A percentile compares a stretch with the other conserved stretches of the same genome.
These are phyloP conservation scores for Pterostichus madidus DNA, from an alignment of 2,888 invertebrate genomes.

Conservation along the genomic window DNA sequence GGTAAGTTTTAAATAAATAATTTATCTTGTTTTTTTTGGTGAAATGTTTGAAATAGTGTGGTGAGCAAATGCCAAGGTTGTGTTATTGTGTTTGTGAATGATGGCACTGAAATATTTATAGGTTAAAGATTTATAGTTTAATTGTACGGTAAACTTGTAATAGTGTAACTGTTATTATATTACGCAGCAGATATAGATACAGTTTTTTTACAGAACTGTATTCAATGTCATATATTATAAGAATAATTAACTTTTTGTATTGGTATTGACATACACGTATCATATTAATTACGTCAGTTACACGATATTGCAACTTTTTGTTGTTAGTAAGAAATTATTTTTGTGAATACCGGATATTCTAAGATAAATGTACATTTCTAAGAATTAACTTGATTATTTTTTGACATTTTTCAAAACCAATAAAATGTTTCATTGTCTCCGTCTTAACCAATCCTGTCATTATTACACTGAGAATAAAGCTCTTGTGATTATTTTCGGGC, in stretches of 20 bases:
- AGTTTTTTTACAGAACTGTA: neutral
- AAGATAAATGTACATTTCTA: too few species aligned
- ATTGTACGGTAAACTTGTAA: neutral
- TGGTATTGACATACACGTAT: neutral
- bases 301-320: too few species aligned
- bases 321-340: too few species aligned
- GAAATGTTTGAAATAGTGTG: neutral
- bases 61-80: conserved; percentile 11
- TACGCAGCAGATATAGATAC: conserved; percentile 1
- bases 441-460: too few species aligned
- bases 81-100: conserved; percentile 2
- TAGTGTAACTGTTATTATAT: conserved; percentile 6
- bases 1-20: conserved; percentile 64
- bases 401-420: too few species aligned
- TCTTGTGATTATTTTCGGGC: too few species aligned
- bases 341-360: too few species aligned
- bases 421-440: too few species aligned
- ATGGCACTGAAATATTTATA: neutral
- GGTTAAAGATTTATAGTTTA: neutral
- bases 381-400: too few species aligned
- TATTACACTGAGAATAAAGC: too few species aligned
- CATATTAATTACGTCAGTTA: neutral
- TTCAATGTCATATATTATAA: conserved; percentile 16
- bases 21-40: conserved; percentile 5
- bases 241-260: conserved; percentile 34